phyloP scores from a whole-genome alignment of 2,113 vertebrate genomes.

The Ornithorhynchus anatinus region DNA sequence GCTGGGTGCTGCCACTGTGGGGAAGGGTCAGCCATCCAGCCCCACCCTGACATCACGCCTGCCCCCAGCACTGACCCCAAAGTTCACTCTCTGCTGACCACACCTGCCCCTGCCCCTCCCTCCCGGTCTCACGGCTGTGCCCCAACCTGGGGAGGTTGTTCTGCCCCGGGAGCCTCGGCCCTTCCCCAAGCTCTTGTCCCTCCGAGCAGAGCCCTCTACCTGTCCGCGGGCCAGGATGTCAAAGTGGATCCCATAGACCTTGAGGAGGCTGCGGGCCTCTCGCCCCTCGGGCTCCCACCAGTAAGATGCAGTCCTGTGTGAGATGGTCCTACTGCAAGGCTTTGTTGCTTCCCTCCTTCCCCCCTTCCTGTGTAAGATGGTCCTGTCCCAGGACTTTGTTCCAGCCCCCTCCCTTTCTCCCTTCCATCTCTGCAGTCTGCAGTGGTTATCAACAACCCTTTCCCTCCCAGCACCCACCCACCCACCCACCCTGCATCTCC shows the following conservation, averaged over 20 bases:
- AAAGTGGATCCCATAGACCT: conserved; percentile 72
- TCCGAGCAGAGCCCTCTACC: conserved; percentile 59
- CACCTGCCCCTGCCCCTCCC: no score
- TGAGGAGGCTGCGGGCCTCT: conserved; percentile 68
- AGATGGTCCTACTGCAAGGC: conserved; percentile 41
- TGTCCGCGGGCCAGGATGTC: conserved; percentile 66
- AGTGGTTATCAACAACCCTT: no score
- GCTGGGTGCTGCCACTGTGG: background rate
- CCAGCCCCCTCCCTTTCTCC: background rate
- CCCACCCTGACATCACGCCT: background rate
- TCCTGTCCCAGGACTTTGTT: conserved; percentile 42
- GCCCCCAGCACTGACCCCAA: accelerated
- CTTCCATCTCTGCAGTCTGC: background rate
- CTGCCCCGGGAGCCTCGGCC: background rate
- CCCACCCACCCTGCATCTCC: background rate
- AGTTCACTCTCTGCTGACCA: no score
- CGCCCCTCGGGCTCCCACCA: conserved; percentile 43
- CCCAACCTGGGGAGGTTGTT: no score
- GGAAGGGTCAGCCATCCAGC: background rate
- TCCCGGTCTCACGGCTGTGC: background rate
- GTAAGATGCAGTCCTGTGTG: conserved; percentile 68
- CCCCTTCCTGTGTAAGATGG: conserved; percentile 68
- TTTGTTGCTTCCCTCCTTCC: conserved; percentile 40
- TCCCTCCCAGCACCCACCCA: background rate
- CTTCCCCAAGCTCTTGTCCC: background rate